phyloP scores from a whole-genome alignment of 2,888 invertebrate genomes.

The Hemithea aestivaria region DNA sequence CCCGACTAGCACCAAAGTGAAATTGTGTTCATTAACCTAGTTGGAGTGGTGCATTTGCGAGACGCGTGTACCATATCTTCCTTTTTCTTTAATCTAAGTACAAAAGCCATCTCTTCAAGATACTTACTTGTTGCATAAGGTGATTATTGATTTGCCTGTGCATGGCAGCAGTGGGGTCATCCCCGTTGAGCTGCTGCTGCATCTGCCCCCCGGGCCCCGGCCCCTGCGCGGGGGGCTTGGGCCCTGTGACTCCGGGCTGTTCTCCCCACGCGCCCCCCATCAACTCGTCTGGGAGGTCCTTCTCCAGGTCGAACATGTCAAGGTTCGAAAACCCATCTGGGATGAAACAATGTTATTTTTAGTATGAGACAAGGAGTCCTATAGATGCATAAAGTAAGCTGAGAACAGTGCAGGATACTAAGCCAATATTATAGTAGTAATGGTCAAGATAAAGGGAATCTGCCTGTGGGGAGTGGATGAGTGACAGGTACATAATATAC shows the following conservation, averaged over 20 bases:
- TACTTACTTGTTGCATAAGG: constrained; percentile 82
- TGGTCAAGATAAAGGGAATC: too few species aligned
- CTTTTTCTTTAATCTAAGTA: too few species aligned
- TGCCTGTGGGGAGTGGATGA: too few species aligned
- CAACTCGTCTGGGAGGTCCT: constrained; percentile 94
- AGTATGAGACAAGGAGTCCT: too few species aligned
- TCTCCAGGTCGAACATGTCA: constrained; percentile 93
- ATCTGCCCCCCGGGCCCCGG: constrained; percentile 85
- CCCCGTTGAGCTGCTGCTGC: constrained; percentile 83
- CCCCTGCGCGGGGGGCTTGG: constrained; percentile 90
- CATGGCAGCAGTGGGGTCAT: constrained; percentile 81
- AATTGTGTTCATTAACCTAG: too few species aligned
- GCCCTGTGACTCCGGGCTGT: constrained; percentile 80
- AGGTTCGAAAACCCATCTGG: constrained; percentile 89
- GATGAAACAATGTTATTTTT: constrained; percentile 35
- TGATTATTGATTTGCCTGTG: constrained; percentile 82
- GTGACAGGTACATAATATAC: too few species aligned
- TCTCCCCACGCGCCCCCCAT: constrained; percentile 90
- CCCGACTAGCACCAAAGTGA: too few species aligned
- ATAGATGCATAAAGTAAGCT: too few species aligned
- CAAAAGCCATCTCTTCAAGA: constrained; percentile 44
- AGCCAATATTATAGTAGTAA: too few species aligned
- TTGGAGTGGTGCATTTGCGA: too few species aligned
- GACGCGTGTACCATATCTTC: too few species aligned
- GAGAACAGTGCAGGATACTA: too few species aligned